Evolutionary conservation across 1,140 invertebrate species (phyloP).

Genomic region (Leucophenga varia): DNA sequence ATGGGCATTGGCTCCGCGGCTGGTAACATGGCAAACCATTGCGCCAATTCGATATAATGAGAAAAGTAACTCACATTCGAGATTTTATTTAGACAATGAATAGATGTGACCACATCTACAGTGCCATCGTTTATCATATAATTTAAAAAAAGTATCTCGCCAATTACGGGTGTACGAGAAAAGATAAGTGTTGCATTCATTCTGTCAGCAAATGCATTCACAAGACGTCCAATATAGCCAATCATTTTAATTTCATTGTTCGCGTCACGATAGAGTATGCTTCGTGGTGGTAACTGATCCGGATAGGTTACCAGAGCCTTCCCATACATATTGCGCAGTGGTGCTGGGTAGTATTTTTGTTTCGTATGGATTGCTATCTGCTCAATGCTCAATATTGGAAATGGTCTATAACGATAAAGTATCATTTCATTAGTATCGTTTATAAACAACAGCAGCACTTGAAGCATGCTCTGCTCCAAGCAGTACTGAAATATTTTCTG

Average conservation of each 20-base stretch:
- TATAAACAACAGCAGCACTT: too few relatives aligned
- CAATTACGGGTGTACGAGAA: neutral
- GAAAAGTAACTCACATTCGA: too few relatives aligned
- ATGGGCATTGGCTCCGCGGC: neutral
- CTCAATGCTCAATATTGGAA: too few relatives aligned
- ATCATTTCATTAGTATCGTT: too few relatives aligned
- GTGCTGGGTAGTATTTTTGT: too few relatives aligned
- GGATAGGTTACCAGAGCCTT: neutral
- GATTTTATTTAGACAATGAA: too few relatives aligned
- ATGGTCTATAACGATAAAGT: too few relatives aligned
- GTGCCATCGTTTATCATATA: conserved; percentile 3
- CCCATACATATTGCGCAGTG: conserved; percentile 1
- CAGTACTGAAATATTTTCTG: too few relatives aligned
- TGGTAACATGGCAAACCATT: conserved; percentile 13
- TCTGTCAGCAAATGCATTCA: neutral
- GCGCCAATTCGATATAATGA: neutral
- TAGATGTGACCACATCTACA: conserved; percentile 1
- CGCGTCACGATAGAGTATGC: conserved; percentile 1
- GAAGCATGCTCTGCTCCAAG: too few relatives aligned
- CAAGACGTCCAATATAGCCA: conserved; percentile 7
- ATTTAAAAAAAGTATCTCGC: neutral
- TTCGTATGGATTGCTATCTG: too few relatives aligned
- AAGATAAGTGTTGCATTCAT: conserved; percentile 5
- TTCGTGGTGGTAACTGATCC: conserved; percentile 9
- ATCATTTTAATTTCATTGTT: neutral